Percentiles rank a stretch among this genome's conserved stretches.
Evolutionary conservation across 2,797 vertebrate genomes (phyloP).

Genomic region (Dipus sagitta): DNA sequence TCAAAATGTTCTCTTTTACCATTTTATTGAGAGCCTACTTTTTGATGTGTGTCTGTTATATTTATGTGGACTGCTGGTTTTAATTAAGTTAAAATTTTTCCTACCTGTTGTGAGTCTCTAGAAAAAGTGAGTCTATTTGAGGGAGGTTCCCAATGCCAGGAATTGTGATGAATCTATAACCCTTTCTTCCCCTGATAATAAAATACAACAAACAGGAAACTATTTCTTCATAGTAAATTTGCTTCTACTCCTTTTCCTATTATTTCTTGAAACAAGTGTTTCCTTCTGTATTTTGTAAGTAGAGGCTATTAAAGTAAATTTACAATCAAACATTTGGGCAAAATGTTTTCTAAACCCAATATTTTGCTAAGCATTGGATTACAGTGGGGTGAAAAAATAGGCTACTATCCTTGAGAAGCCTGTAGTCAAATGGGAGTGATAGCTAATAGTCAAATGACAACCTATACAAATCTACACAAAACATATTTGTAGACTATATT

Average conservation of each 20-base stretch:
- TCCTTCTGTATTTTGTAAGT: not conserved
- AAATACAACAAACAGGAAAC: not conserved
- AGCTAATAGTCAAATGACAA: not conserved
- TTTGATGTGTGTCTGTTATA: not conserved
- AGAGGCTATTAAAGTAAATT: conserved; percentile 2
- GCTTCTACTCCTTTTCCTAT: not conserved
- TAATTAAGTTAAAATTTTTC: not conserved
- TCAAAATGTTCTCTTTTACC: not conserved
- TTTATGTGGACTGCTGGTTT: not conserved
- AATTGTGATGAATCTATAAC: not conserved
- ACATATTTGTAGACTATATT: not conserved
- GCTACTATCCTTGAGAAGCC: not conserved
- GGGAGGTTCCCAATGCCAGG: not conserved
- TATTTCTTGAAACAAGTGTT: conserved; percentile 8
- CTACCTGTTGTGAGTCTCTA: not conserved
- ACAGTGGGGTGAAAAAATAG: not conserved
- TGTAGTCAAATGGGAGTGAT: not conserved
- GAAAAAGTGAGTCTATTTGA: not conserved
- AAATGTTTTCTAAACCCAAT: conserved; percentile 13
- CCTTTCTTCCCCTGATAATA: not conserved
- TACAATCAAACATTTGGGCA: not conserved
- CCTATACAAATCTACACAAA: not conserved
- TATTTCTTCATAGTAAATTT: not conserved
- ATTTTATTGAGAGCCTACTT: conserved; percentile 1
- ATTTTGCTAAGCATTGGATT: conserved; percentile 48